phyloP scores from a whole-genome alignment of 1,140 invertebrate species.

The Penaeus chinensis region DNA sequence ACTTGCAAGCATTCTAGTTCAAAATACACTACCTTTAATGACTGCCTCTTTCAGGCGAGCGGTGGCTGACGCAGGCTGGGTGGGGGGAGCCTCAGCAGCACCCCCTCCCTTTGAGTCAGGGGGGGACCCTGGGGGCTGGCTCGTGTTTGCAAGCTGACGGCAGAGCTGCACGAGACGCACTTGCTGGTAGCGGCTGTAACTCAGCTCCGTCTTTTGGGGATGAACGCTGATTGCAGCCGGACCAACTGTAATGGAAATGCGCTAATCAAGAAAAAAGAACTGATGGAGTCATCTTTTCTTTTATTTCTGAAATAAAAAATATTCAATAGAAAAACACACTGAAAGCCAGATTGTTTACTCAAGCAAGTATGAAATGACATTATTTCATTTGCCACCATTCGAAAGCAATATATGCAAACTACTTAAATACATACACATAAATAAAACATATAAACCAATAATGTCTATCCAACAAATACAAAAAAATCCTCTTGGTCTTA shows the following conservation, averaged over 20 bases:
- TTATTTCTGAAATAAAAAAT: too few relatives aligned
- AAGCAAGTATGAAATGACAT: too few relatives aligned
- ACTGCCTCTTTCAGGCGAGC: conserved; percentile 51
- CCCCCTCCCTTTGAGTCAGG: not conserved
- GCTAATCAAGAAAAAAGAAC: not conserved
- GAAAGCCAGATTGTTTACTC: too few relatives aligned
- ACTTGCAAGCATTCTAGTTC: not conserved
- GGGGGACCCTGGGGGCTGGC: not conserved
- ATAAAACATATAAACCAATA: not conserved
- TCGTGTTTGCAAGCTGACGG: conserved; percentile 7
- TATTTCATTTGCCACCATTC: too few relatives aligned
- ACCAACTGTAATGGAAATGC: not conserved
- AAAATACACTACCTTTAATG: conserved; percentile 29
- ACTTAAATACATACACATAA: too few relatives aligned
- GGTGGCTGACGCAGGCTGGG: conserved; percentile 21
- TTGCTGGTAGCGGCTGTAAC: conserved; percentile 26
- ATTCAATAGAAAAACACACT: too few relatives aligned
- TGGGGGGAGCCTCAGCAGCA: not conserved
- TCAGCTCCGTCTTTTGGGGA: not conserved
- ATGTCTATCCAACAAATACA: not conserved
- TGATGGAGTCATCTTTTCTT: not conserved
- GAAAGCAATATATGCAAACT: too few relatives aligned
- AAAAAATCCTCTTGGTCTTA: not conserved
- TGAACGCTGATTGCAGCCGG: not conserved
- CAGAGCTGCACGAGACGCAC: conserved; percentile 32